Percentiles rank a stretch among this genome's conserved stretches.
These are phyloP conservation scores for Notoglanidium macrostoma DNA, from an alignment of 2,797 vertebrate species.

Conservation along the genomic window DNA sequence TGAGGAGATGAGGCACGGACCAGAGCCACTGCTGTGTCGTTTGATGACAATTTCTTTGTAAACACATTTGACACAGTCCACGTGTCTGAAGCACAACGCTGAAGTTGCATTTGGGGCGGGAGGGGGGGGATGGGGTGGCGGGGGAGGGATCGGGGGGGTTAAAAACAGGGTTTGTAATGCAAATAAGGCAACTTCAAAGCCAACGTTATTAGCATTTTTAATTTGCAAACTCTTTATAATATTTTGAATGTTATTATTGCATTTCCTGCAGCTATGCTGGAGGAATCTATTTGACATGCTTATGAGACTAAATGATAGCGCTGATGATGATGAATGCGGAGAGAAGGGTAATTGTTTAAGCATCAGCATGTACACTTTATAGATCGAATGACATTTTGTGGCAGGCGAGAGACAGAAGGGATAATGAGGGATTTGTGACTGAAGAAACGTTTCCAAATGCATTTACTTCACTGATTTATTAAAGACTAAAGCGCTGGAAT, in stretches of 20 bases:
- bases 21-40: conserved; percentile 53
- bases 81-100: background rate
- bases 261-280: conserved; percentile 1
- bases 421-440: conserved; percentile 66
- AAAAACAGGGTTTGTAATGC: conserved; percentile 11
- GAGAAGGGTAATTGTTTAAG: conserved; percentile 56
- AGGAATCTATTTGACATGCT: background rate
- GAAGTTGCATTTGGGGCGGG: background rate
- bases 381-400: conserved; percentile 45
- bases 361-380: conserved; percentile 54
- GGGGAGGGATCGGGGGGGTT: no score
- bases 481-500: conserved; percentile 63
- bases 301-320: conserved; percentile 23
- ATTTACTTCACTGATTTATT: conserved; percentile 66
- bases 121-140: no score
- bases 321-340: conserved; percentile 31
- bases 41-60: conserved; percentile 57
- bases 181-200: conserved; percentile 77
- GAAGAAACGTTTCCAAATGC: conserved; percentile 58
- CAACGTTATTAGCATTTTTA: conserved; percentile 85
- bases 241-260: conserved; percentile 16
- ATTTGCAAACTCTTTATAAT: conserved; percentile 59
- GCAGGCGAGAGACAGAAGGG: conserved; percentile 45
- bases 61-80: conserved; percentile 31
- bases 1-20: conserved; percentile 33